A percentile compares a stretch with the other conserved stretches of the same genome.
phyloP scores from a whole-genome alignment of 2,113 vertebrate genomes.

The Syngnathus typhle region DNA sequence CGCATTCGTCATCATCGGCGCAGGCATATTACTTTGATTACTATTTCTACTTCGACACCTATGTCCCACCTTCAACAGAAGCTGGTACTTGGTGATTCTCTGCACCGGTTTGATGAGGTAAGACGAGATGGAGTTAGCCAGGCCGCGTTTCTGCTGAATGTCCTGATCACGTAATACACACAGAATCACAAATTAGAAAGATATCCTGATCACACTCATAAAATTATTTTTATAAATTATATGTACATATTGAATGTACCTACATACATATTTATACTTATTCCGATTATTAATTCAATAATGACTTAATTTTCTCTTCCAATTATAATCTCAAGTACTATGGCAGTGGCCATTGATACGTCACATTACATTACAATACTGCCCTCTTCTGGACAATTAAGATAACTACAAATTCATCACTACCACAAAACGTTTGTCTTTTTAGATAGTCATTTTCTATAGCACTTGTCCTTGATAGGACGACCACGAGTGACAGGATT shows the following conservation, averaged over 20 bases:
- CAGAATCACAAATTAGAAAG: neutral
- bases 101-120: constrained; percentile 99
- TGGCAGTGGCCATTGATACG: neutral
- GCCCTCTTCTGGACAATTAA: constrained; percentile 38
- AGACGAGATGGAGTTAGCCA: constrained; percentile 96
- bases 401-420: constrained; percentile 4
- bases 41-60: neutral
- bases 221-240: too few relatives aligned
- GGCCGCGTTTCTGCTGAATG: constrained; percentile 90
- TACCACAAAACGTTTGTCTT: neutral
- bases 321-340: neutral
- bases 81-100: constrained; percentile 98
- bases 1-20: neutral
- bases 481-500: too few relatives aligned
- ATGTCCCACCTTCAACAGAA: constrained; percentile 86
- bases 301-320: neutral
- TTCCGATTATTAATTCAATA: too few relatives aligned
- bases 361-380: neutral
- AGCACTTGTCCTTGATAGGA: neutral
- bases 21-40: neutral
- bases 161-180: constrained; percentile 68
- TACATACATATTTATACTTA: too few relatives aligned
- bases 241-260: too few relatives aligned
- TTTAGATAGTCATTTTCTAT: neutral
- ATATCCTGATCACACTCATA: neutral